Evolutionary conservation across 1,140 invertebrate genomes (phyloP).

Genomic region (Holotrichia oblita): DNA sequence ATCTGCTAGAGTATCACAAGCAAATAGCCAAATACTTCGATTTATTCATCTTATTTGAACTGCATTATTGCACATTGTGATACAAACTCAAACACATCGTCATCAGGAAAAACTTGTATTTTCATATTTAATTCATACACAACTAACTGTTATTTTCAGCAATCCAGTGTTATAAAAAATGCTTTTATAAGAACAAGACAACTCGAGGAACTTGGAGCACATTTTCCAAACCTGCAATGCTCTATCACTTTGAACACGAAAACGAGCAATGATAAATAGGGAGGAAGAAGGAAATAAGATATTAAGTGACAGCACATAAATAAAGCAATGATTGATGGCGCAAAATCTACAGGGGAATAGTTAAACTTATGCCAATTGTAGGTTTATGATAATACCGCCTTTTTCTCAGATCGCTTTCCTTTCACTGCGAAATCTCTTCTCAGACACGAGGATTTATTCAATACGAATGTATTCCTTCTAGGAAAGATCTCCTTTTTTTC

Average conservation of each 20-base stretch:
- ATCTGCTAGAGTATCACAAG: too few relatives aligned
- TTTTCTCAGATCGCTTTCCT: background rate
- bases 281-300: conserved; percentile 28
- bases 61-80: too few relatives aligned
- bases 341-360: conserved; percentile 27
- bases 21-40: too few relatives aligned
- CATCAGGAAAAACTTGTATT: too few relatives aligned
- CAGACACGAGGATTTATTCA: conserved; percentile 30
- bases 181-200: too few relatives aligned
- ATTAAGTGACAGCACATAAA: conserved; percentile 41
- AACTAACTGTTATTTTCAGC: too few relatives aligned
- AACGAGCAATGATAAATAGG: conserved; percentile 38
- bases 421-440: conserved; percentile 13
- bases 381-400: conserved; percentile 29
- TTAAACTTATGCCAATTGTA: conserved; percentile 40
- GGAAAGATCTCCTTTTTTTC: background rate
- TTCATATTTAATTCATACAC: too few relatives aligned
- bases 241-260: background rate
- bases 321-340: conserved; percentile 40
- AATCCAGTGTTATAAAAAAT: too few relatives aligned
- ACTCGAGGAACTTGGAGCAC: background rate
- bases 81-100: too few relatives aligned
- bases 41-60: too few relatives aligned
- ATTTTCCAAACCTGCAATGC: too few relatives aligned
- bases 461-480: background rate